phyloP scores from a whole-genome alignment of 2,113 vertebrate genomes.

The Microcebus jonahi region DNA sequence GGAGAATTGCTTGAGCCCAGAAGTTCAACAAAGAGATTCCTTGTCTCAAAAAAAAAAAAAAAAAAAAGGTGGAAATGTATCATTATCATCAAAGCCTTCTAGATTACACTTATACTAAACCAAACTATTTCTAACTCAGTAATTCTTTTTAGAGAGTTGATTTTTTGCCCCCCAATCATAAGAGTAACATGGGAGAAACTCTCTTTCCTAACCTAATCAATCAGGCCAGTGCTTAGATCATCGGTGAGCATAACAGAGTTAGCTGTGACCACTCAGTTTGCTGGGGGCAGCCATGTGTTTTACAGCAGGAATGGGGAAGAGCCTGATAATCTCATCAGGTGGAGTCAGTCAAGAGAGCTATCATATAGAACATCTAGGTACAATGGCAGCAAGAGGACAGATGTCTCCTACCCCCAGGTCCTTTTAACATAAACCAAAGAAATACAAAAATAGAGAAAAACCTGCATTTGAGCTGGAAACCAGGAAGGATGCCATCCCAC shows the following conservation, averaged over 20 bases:
- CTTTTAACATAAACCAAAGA: conserved; percentile 50
- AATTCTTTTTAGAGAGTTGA: background rate
- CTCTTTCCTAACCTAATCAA: background rate
- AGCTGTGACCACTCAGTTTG: background rate
- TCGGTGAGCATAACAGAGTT: background rate
- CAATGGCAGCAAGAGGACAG: background rate
- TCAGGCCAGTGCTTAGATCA: background rate
- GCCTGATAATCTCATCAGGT: background rate
- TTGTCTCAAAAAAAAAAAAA: too few species aligned
- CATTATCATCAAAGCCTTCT: background rate
- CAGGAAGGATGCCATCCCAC: background rate
- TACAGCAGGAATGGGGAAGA: background rate
- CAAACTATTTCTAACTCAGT: background rate
- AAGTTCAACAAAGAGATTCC: too few species aligned
- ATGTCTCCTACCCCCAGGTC: background rate
- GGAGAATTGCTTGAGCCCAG: too few species aligned
- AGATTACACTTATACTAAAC: background rate
- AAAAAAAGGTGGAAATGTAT: too few species aligned
- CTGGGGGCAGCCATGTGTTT: background rate
- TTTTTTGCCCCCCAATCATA: background rate
- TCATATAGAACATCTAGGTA: background rate
- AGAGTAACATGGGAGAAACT: background rate
- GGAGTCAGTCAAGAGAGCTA: background rate
- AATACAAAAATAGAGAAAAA: conserved; percentile 49
- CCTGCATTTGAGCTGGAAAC: background rate